Percentiles rank a stretch among this genome's conserved stretches.
Conservation (phyloP, 1,140 invertebrate species). For the Heliconius nattereri region DNA sequence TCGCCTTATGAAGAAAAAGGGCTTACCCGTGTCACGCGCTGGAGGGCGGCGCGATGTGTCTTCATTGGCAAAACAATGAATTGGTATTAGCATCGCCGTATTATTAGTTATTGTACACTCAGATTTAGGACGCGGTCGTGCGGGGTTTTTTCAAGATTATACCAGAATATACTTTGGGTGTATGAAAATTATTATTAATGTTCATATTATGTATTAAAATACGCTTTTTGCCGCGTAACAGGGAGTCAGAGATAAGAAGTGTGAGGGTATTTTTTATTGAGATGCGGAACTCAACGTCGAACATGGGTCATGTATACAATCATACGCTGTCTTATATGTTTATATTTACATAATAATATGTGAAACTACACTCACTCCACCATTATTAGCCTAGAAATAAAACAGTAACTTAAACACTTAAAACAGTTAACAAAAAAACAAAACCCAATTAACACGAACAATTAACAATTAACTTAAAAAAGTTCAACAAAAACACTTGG, state of each 20-base stretch:
- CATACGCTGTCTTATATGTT: too few species aligned
- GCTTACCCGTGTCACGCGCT: constrained; percentile 57
- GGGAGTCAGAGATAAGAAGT: too few species aligned
- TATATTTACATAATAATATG: too few species aligned
- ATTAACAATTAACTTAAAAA: not conserved
- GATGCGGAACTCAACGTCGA: too few species aligned
- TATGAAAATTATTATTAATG: not conserved
- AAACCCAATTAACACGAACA: not conserved
- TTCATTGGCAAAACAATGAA: constrained; percentile 60
- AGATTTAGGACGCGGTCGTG: constrained; percentile 23
- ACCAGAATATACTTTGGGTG: not conserved
- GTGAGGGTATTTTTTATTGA: too few species aligned
- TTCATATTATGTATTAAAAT: too few species aligned
- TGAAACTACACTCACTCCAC: too few species aligned
- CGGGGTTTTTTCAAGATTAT: not conserved
- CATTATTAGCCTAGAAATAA: too few species aligned
- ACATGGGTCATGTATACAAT: too few species aligned
- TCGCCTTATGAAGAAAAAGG: constrained; percentile 66
- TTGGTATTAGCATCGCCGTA: constrained; percentile 43
- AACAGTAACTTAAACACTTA: not conserved
- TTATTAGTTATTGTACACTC: constrained; percentile 31
- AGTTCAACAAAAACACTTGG: not conserved
- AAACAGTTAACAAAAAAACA: not conserved
- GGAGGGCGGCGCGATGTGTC: constrained; percentile 46
- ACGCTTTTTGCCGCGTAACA: too few species aligned